phyloP scores from a whole-genome alignment of 2,888 invertebrate species.

The Aphelenchoides bicaudatus region DNA sequence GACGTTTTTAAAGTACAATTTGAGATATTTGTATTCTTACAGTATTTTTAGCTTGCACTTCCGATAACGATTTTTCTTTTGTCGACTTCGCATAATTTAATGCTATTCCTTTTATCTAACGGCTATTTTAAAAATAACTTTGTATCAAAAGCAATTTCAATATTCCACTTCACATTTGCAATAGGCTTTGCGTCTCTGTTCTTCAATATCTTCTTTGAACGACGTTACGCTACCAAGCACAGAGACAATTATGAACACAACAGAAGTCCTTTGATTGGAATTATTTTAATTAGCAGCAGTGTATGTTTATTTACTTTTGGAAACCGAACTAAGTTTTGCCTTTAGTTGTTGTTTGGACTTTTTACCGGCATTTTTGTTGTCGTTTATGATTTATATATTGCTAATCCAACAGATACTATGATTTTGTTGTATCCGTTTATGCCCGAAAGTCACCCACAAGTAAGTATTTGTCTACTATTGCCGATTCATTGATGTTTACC shows the following conservation, averaged over 20 bases:
- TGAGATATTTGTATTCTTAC: too few species aligned
- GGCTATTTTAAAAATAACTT: background rate
- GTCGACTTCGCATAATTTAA: background rate
- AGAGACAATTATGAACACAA: background rate
- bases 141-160: background rate
- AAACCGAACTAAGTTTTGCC: background rate
- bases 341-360: slow-evolving; percentile 1
- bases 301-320: slow-evolving; percentile 2
- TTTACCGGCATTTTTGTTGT: background rate
- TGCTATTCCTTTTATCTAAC: background rate
- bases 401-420: background rate
- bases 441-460: slow-evolving; percentile 6
- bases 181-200: background rate
- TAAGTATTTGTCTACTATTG: too few species aligned
- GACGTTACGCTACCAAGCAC: background rate
- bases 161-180: background rate
- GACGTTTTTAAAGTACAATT: too few species aligned
- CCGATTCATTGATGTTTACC: too few species aligned
- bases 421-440: slow-evolving; percentile 4
- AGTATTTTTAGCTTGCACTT: background rate
- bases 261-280: background rate
- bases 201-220: slow-evolving; percentile 9
- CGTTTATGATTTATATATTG: background rate
- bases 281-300: background rate
- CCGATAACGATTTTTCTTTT: background rate